Conservation (phyloP, 2,797 vertebrate genomes). For the Craterocephalus amniculus region DNA sequence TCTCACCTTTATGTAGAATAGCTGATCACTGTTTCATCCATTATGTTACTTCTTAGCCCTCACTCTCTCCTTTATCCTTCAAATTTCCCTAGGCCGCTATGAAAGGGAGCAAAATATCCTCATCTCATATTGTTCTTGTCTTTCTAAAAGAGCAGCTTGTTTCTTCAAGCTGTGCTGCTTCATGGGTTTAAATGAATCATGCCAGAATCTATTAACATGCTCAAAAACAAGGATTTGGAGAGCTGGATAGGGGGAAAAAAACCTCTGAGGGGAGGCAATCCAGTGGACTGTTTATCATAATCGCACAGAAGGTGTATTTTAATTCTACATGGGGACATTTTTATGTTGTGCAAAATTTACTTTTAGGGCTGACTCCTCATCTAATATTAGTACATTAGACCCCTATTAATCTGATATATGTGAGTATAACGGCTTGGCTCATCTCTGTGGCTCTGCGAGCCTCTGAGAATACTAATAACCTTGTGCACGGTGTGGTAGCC, state of each 20-base stretch:
- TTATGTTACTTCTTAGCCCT: neutral
- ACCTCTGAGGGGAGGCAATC: too few species aligned
- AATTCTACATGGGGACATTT: constrained; percentile 15
- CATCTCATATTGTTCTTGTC: neutral
- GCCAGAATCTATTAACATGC: neutral
- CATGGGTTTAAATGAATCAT: constrained; percentile 8
- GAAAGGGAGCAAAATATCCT: neutral
- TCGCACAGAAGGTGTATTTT: neutral
- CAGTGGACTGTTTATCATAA: too few species aligned
- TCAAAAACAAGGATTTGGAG: neutral
- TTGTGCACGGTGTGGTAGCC: neutral
- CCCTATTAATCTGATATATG: constrained; percentile 19
- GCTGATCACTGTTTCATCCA: constrained; percentile 25
- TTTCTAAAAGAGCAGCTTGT: constrained; percentile 10
- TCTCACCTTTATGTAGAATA: neutral
- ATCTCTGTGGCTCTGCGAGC: neutral
- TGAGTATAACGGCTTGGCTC: constrained; percentile 4
- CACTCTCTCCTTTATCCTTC: neutral
- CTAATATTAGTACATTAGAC: constrained; percentile 21
- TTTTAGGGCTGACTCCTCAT: constrained; percentile 18
- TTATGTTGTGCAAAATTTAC: constrained; percentile 26
- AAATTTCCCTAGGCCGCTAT: neutral
- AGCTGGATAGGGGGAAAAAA: neutral
- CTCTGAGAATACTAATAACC: constrained; percentile 10
- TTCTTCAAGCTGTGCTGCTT: neutral